Evolutionary conservation across 1,140 invertebrate genomes (phyloP).

Genomic region (Rhizoglyphus robini): DNA sequence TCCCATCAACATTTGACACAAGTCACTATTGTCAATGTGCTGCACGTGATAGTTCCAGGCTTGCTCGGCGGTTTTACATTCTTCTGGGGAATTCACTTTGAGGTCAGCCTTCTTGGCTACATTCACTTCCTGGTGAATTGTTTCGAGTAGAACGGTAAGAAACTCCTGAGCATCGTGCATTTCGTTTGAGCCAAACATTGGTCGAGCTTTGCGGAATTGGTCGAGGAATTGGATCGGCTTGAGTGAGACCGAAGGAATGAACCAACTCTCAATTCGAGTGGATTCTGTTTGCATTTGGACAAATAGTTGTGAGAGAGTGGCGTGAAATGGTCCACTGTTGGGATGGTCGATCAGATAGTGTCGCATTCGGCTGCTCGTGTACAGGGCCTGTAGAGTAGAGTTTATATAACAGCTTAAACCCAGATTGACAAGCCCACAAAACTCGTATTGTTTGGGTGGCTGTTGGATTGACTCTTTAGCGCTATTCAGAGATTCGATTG

Average conservation of each 20-base stretch:
- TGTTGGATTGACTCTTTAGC: too few relatives aligned
- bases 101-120: too few relatives aligned
- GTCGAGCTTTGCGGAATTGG: not conserved
- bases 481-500: too few relatives aligned
- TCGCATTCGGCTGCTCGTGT: not conserved
- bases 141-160: not conserved
- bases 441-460: too few relatives aligned
- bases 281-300: not conserved
- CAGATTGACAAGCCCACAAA: not conserved
- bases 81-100: too few relatives aligned
- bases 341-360: too few relatives aligned
- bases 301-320: not conserved
- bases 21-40: too few relatives aligned
- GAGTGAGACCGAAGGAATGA: not conserved
- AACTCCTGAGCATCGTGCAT: not conserved
- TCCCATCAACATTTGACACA: too few relatives aligned
- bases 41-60: too few relatives aligned
- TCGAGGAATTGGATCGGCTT: not conserved
- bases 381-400: not conserved
- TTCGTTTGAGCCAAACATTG: not conserved
- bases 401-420: not conserved
- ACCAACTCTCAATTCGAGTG: not conserved
- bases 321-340: not conserved
- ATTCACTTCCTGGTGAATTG: too few relatives aligned
- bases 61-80: too few relatives aligned